Evolutionary conservation across 2,113 vertebrate species (phyloP).

Genomic region (Furnarius figulus): DNA sequence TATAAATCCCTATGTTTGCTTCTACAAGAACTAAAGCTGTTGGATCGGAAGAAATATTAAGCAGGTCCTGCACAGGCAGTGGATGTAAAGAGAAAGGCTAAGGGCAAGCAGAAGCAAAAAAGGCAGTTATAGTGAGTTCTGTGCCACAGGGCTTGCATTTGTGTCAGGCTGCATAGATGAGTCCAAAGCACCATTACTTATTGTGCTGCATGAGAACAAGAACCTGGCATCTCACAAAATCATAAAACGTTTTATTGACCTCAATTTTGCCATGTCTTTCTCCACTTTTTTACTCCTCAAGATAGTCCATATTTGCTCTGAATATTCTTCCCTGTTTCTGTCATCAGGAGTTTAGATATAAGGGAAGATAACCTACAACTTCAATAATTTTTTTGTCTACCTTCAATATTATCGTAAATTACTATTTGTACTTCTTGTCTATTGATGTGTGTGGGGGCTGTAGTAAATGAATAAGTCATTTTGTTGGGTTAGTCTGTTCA

Average conservation of each 20-base stretch:
- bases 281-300: neutral
- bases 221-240: neutral
- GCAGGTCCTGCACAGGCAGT: neutral
- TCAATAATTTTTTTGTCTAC: neutral
- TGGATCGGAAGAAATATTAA: neutral
- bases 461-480: neutral
- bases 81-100: neutral
- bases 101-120: neutral
- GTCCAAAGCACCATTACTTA: neutral
- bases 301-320: neutral
- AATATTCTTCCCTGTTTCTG: neutral
- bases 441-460: neutral
- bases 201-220: neutral
- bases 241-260: neutral
- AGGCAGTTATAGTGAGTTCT: neutral
- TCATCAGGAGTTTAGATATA: neutral
- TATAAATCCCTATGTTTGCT: neutral
- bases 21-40: neutral
- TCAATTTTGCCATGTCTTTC: neutral
- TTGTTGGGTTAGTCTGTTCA: neutral
- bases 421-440: neutral
- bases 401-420: neutral
- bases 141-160: neutral
- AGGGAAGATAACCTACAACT: neutral
- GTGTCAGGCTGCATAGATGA: neutral